Evolutionary conservation across 2,797 vertebrate species (phyloP), one percentile per base, ranked within the genome.

Genomic region (Telmatherina bonti): DNA sequence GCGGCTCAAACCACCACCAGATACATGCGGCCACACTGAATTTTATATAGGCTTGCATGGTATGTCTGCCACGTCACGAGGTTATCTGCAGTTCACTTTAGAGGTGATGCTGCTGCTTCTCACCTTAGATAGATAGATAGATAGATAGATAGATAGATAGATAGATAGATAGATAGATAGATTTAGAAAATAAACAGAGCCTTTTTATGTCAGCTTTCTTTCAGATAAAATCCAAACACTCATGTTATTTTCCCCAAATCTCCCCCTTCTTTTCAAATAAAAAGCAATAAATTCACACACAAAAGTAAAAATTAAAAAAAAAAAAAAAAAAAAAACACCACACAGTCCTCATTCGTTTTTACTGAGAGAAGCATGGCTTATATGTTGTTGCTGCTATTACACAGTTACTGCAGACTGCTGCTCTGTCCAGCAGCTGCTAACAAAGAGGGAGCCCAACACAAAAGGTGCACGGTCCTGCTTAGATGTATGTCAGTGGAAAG

Each of bases 31-130:
- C 72, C 81, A 66, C 67, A 41, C 78, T 56, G 36, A 71, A 82
- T 88, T 87, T 88, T 84, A 89, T 92, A 84, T 90, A 91, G 88
- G 83, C 81, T 85, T 84, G 85, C 88, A 92, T 88, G 91, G 57
- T 54, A 86, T 86, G 88, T 87, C 62, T 78, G 91, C 88, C 85
- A 93, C 91, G 90, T 93, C 92, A 92, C 88, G 89, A 83, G 93
- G 93, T 93, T 93, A 93, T 90, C 87, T 85, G 82, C 76, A 93
- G 92, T 92, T 94, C 93, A 92, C 84, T 80, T 85, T 84, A 78
- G 57, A 76, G 75, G 27, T 83, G 87, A 62, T 86, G 83, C 41
- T 86, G 78, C 36, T 83, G 85, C 62, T 85, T 70, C 70, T 67
- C 73, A 71, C 63, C 54, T 72, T 51, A 63, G 62, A 18, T 30